Base-by-base conservation (phyloP, 2,113 vertebrate species). In the Lutjanus erythropterus region DNA sequence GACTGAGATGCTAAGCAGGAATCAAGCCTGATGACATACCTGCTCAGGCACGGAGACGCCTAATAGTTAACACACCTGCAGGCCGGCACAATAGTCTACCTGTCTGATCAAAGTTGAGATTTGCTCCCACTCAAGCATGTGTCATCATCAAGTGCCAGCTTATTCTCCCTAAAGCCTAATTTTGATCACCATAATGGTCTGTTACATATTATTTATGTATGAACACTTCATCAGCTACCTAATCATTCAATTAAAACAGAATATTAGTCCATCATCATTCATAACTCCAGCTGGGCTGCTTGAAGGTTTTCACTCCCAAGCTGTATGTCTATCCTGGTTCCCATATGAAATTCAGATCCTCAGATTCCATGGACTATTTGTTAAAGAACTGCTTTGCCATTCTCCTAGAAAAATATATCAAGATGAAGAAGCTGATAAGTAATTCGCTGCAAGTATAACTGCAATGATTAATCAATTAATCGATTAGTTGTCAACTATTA, bases 21-120 rank as follows among this genome's bases (percentile, higher is more conserved):
- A 91, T 88, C 91, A 92, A 78, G 90, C 86, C 75, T 7, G 88
- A 91, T 92, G 81, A 92, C 92, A 93, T 94, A 90, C 86, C 88
- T 88, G 81, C 10, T 21, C 65, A 89, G 76, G 80, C 41, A 76
- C 37, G 80, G 85, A 86, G 75, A 87, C 86, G 47, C 77, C 76
- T 84, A 68, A 86, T 33, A 55, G 59, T 75, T 70, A 33, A 70
- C 50, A 50, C 27, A 29, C 49, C 41, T n/a, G 37, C 55, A 74
- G 18, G 62, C 10, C 6, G 4, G 9, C 19, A 67, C 75, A 80
- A 70, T 41, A 47, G 18, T 21, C 21, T n/a, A 35, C 70, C 64
- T 88, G 79, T 78, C 35, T 71, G n/a, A 46, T 75, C 35, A 56
- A n/a, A 42, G 66, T 18, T 67, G 75, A 61, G 62, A 15, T 60